Evolutionary conservation across 2,888 invertebrate species (phyloP), one percentile per base, ranked within the genome.

Genomic region (Strigamia maritima): DNA sequence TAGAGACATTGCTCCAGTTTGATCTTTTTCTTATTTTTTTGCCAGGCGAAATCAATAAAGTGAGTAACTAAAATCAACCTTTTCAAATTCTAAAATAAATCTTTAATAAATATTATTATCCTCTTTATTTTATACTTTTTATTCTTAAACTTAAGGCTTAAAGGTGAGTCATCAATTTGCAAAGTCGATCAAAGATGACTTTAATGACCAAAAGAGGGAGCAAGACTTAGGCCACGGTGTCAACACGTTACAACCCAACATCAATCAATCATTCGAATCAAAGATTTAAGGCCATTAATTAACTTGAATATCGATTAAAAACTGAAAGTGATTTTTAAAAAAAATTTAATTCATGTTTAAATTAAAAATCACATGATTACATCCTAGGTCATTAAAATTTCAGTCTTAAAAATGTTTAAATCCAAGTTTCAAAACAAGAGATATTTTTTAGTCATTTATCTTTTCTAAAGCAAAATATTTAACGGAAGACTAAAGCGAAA

Each of bases 141-240:
- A 38, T 44, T 44, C 4, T 44, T 44, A 14, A 44, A n/a, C 44
- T 44, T 44, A 44, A 44, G 19, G 54, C 54, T 54, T 54, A 54
- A 54, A 54, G 54, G 54, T 54, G 54, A 19, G 28, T 70, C 70
- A 70, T 70, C 70, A 70, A 70, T 70, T 28, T 70, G 28, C 70
- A 70, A 70, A 70, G 70, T 70, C 70, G 70, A 70, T 70, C 70
- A 70, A 70, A 70, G 70, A 70, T 14, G 26, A 26, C 28, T 28
- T 24, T 70, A 70, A 70, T 70, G 70, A 70, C 70, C 70, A 28
- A 28, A 70, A 70, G 70, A 24, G 70, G 12, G 70, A 70, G 70
- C 26, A 28, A 70, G 54, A 26, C 70, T 70, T 70, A 70, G 54
- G 70, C 70, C 70, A 70, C 70, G 6, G n/a, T 70, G 70, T 70